Evolutionary conservation across 2,797 vertebrate genomes (phyloP).

Genomic region (Neoniphon sammara): DNA sequence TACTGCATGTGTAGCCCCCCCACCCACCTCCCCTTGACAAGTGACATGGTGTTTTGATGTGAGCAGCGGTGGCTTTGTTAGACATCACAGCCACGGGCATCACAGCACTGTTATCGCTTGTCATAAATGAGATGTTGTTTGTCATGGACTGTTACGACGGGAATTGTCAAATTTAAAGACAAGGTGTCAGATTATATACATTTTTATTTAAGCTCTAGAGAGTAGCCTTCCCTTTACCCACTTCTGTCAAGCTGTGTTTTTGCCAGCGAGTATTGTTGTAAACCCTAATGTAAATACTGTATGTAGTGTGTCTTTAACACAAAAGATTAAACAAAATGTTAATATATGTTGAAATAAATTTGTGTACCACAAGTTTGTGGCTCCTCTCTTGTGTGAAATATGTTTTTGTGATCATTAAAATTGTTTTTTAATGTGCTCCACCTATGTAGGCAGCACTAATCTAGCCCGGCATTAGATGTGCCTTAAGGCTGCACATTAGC

Average conservation of each 20-base stretch:
- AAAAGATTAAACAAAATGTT: slow-evolving; percentile 62
- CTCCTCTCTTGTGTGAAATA: slow-evolving; percentile 40
- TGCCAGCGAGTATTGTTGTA: slow-evolving; percentile 58
- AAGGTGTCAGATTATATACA: slow-evolving; percentile 39
- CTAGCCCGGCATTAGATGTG: slow-evolving; percentile 41
- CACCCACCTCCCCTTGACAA: background rate
- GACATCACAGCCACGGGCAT: slow-evolving; percentile 30
- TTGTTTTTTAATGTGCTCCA: background rate
- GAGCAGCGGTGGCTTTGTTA: slow-evolving; percentile 42
- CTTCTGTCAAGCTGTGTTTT: slow-evolving; percentile 52
- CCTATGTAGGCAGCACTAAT: slow-evolving; percentile 36
- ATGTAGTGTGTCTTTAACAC: slow-evolving; percentile 71
- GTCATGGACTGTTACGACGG: slow-evolving; percentile 60
- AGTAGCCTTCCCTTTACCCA: slow-evolving; percentile 61
- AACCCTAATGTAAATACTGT: slow-evolving; percentile 73
- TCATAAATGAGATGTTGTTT: slow-evolving; percentile 41
- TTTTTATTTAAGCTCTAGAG: slow-evolving; percentile 46
- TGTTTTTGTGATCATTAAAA: slow-evolving; percentile 19
- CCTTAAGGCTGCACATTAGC: slow-evolving; percentile 52
- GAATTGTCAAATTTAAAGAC: slow-evolving; percentile 45
- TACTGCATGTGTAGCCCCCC: slow-evolving; percentile 6
- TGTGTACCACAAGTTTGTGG: slow-evolving; percentile 62
- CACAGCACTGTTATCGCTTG: slow-evolving; percentile 24
- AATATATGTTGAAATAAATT: slow-evolving; percentile 80
- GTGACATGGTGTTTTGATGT: slow-evolving; percentile 14